These are phyloP conservation scores for Metopolophium dirhodum DNA, from an alignment of 1,140 invertebrate species.

Conservation along the genomic window DNA sequence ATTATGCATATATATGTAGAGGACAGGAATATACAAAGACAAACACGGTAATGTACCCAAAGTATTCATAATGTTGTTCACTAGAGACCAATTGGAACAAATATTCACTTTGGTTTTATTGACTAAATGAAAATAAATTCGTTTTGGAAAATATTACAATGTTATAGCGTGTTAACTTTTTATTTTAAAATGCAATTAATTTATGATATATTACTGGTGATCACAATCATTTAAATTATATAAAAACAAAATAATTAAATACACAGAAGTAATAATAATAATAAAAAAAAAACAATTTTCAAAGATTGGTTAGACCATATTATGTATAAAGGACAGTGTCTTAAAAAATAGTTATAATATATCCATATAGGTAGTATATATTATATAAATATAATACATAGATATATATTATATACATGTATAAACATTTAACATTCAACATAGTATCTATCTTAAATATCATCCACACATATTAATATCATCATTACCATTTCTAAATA, in stretches of 20 bases:
- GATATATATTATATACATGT: neutral
- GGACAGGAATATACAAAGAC: neutral
- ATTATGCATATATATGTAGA: neutral
- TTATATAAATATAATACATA: neutral
- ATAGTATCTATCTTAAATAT: slow-evolving; percentile 25
- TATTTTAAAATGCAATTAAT: slow-evolving; percentile 39
- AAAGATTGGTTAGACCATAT: slow-evolving; percentile 21
- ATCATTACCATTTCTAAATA: slow-evolving; percentile 21
- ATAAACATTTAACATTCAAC: slow-evolving; percentile 50
- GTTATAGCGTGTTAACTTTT: slow-evolving; percentile 28
- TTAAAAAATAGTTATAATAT: slow-evolving; percentile 42
- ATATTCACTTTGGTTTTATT: neutral
- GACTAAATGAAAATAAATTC: neutral
- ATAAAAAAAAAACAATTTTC: slow-evolving; percentile 37
- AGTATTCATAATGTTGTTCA: neutral
- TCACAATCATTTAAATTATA: slow-evolving; percentile 35
- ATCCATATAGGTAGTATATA: slow-evolving; percentile 12
- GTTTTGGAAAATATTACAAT: slow-evolving; percentile 55
- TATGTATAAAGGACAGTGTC: slow-evolving; percentile 28
- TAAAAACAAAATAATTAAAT: slow-evolving; percentile 41
- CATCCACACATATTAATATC: slow-evolving; percentile 21
- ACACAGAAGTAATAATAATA: slow-evolving; percentile 36
- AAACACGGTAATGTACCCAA: neutral
- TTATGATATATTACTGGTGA: slow-evolving; percentile 13
- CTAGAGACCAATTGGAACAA: neutral